phyloP scores from a whole-genome alignment of 2,113 vertebrate species.

The Prietella phreatophila region DNA sequence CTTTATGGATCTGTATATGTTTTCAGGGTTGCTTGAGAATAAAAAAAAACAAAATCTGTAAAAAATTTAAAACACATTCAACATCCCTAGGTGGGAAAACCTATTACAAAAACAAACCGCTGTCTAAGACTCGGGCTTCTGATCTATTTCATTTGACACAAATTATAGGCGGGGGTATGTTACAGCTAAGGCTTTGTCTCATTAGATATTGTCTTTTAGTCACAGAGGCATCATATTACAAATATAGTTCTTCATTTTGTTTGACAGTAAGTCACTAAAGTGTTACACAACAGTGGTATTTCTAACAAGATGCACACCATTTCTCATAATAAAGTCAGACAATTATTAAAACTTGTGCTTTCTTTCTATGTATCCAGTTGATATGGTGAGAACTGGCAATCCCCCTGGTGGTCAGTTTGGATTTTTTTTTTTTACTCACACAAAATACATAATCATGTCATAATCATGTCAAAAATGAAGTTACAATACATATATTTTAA shows the following conservation, averaged over 20 bases:
- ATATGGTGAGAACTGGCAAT: constrained; percentile 45
- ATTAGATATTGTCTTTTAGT: constrained; percentile 65
- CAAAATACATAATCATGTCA: background rate
- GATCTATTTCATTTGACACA: constrained; percentile 33
- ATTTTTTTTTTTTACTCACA: background rate
- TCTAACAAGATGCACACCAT: constrained; percentile 60
- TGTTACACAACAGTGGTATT: constrained; percentile 64
- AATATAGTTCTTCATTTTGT: constrained; percentile 41
- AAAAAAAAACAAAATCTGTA: background rate
- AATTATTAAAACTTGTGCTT: constrained; percentile 20
- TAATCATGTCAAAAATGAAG: background rate
- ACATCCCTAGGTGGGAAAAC: constrained; percentile 58
- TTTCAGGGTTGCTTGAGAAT: constrained; percentile 61
- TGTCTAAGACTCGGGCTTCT: background rate
- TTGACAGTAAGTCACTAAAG: constrained; percentile 5
- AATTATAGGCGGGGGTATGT: constrained; percentile 54
- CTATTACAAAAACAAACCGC: constrained; percentile 12
- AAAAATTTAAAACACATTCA: constrained; percentile 61
- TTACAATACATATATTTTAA: background rate
- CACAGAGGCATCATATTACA: constrained; percentile 57
- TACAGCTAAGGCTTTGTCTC: constrained; percentile 53
- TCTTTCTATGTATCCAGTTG: background rate
- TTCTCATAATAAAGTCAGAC: constrained; percentile 22
- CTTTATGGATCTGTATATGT: constrained; percentile 75
- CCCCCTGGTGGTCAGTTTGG: constrained; percentile 64